Evolutionary conservation across 2,113 vertebrate genomes (phyloP).

Genomic region (Steatornis caripensis): DNA sequence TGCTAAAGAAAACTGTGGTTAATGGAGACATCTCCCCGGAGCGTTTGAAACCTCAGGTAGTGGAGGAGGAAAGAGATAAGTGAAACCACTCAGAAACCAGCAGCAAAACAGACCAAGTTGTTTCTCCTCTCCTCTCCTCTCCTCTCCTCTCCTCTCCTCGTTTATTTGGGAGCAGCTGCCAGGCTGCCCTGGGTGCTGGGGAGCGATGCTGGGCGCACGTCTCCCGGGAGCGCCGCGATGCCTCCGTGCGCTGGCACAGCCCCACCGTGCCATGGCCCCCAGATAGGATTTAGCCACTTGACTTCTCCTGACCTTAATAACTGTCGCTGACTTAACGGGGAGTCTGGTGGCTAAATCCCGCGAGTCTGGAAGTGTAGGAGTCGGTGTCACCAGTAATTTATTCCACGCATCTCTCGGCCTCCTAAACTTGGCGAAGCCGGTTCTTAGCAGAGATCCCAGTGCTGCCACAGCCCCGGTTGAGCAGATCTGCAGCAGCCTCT

Average conservation of each 20-base stretch:
- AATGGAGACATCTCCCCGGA: conserved; percentile 47
- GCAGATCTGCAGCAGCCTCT: not conserved
- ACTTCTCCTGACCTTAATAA: conserved; percentile 64
- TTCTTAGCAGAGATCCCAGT: not conserved
- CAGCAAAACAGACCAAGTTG: not conserved
- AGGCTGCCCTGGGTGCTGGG: not conserved
- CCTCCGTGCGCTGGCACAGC: not conserved
- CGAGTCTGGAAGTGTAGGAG: conserved; percentile 55
- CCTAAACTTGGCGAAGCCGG: conserved; percentile 32
- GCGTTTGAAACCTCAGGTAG: conserved; percentile 44
- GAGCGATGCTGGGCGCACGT: not conserved
- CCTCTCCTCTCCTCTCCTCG: no score
- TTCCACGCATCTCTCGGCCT: conserved; percentile 22
- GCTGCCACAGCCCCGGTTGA: not conserved
- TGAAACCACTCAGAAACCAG: conserved; percentile 23
- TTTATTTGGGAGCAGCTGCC: not conserved
- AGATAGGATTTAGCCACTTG: conserved; percentile 43
- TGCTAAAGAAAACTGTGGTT: conserved; percentile 49
- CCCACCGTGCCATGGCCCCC: accelerated
- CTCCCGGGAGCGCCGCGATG: accelerated
- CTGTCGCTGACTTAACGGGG: not conserved
- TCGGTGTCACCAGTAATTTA: conserved; percentile 61
- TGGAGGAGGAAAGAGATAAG: conserved; percentile 35
- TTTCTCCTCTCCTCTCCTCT: not conserved
- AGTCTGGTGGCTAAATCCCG: conserved; percentile 47